Evolutionary conservation across 2,113 vertebrate species (phyloP), one percentile per base, ranked within the genome.

Genomic region (Alexandromys fortis): DNA sequence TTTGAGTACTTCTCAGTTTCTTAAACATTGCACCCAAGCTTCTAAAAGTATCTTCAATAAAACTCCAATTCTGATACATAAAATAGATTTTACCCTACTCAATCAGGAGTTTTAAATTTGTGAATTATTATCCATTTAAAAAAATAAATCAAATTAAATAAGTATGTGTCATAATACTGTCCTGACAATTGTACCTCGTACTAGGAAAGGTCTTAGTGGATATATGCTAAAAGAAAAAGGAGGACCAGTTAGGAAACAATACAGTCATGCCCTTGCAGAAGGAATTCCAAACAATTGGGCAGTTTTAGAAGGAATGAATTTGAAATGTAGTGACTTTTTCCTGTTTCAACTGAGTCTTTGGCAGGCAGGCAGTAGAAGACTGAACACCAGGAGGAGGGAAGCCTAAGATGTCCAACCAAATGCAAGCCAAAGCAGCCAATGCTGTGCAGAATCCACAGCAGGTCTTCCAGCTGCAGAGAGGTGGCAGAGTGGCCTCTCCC

Each of bases 291-390:
- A 88, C 5, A 86, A 21, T 26, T 28, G 24, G 5, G 58, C 0
- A 87, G 35, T 88, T 94, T 90, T 83, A 90, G 63, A 95, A 92
- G 55, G 22, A 35, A 88, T 85, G 55, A 94, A 75, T 94, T 77
- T 82, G 65, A 87, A 72, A 95, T 52, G 67, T 35, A 76, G 91
- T 76, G 16, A 85, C 78, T 93, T 89, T 21, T 55, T 78, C 47
- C n/a, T 90, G 89, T 90, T 92, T 35, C 9, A 87, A 52, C 10
- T 28, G 65, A 89, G 63, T 90, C 75, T 96, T 92, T 92, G 92
- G 86, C 81, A 95, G 28, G 38, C 28, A 86, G 72, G 52, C 79
- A 90, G 63, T 2, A 75, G 65, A 87, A 72, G n/a, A 90, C 33
- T 72, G 79, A 77, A 82, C 3, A 89, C 49, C 26, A 92, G 49